Evolutionary conservation across 2,888 invertebrate species (phyloP), one percentile per base, ranked within the genome.

Genomic region (Flexamia atlantica): DNA sequence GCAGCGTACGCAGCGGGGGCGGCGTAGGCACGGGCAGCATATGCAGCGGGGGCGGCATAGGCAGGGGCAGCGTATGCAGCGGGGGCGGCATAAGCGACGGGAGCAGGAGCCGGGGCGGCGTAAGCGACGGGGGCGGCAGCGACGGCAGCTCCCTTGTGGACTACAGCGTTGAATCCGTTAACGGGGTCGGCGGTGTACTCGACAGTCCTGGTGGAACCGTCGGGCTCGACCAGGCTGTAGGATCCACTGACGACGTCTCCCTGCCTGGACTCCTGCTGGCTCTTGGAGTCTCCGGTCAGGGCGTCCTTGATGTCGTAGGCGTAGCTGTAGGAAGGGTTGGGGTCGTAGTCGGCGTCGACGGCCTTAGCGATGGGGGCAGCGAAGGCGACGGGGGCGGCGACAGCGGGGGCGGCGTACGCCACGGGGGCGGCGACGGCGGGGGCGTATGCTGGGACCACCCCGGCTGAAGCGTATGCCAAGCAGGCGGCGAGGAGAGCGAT

Each of bases 341-440:
- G 87, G 87, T 88, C 87, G 87, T 85, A 84, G 57, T 85, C 84
- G 53, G 85, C 86, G 72, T 68, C 84, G 68, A 82, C 74, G 23
- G 84, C 86, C n/a, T 70, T 36, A 14, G 83, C 76, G 23, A 80
- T 70, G 30, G 85, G 84, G 46, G 86, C 86, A 74, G 84, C 85
- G 81, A 85, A 84, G 20, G 86, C 85, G 53, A 85, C 84, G 25
- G 86, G 86, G 60, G 87, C 85, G 10, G 90, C 90, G 85, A 90
- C 88, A 85, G 90, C 88, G 84, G 28, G 28, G 85, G 90, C 90
- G 85, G 90, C 90, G 86, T 89, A 91, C 88, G 89, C 89, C 87
- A 90, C 85, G 84, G 88, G 89, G 87, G 89, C 88, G 87, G 90
- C 90, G 40, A 36, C 30, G 30, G 82, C 82, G 14, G 81, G 82